Percentiles rank a stretch among this genome's conserved stretches.
phyloP scores from a whole-genome alignment of 2,888 invertebrate species.

The Stenotaenia linearis region DNA sequence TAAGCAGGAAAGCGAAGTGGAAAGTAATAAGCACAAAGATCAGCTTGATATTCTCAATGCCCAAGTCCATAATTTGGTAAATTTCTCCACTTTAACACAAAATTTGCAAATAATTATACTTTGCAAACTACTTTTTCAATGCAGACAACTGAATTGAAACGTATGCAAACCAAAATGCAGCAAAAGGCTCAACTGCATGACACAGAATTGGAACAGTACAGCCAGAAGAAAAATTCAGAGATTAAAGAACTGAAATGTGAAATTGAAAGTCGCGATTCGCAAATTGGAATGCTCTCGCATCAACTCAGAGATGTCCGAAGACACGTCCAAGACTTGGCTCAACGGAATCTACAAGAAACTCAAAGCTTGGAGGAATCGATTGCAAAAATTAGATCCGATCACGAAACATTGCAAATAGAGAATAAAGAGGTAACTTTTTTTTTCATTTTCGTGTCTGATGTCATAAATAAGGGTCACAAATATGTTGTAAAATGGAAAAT shows the following conservation, averaged over 20 bases:
- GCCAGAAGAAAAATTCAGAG: not conserved
- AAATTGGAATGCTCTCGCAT: not conserved
- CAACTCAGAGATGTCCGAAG: not conserved
- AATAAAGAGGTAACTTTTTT: too few relatives aligned
- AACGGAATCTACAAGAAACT: not conserved
- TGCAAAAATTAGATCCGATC: not conserved
- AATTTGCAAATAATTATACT: too few relatives aligned
- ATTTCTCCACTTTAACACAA: too few relatives aligned
- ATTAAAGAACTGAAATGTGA: not conserved
- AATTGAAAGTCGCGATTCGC: not conserved
- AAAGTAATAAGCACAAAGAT: conserved; percentile 31
- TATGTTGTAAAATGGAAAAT: too few relatives aligned
- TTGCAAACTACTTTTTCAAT: conserved; percentile 40
- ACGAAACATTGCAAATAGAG: not conserved
- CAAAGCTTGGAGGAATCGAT: not conserved
- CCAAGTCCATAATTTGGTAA: conserved; percentile 35
- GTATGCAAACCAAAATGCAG: not conserved
- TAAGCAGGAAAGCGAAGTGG: conserved; percentile 31
- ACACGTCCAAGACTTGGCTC: not conserved
- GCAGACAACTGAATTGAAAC: not conserved
- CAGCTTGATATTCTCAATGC: conserved; percentile 33
- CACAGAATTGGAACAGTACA: not conserved
- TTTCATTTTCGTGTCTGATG: too few relatives aligned
- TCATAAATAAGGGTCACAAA: too few relatives aligned
- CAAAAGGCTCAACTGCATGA: conserved; percentile 5